Percentiles rank a stretch among this genome's conserved stretches.
phyloP scores from a whole-genome alignment of 2,888 invertebrate genomes.

The Dorcus parallelipipedus region DNA sequence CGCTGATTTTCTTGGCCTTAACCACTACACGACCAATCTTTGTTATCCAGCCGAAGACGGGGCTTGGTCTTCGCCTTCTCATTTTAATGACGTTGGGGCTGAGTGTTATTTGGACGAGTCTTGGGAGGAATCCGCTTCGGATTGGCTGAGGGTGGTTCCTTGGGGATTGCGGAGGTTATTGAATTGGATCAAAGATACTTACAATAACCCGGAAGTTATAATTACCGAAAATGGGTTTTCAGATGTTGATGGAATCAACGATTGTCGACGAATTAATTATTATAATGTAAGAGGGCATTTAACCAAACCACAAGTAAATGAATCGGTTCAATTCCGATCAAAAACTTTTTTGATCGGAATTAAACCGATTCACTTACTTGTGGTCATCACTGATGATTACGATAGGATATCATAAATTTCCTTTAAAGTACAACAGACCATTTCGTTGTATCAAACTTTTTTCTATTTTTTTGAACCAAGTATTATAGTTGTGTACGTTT shows the following conservation, averaged over 20 bases:
- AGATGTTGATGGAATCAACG: slow-evolving; percentile 36
- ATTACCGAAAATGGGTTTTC: slow-evolving; percentile 57
- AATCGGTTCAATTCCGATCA: no score
- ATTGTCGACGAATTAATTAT: slow-evolving; percentile 37
- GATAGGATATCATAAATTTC: no score
- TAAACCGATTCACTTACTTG: no score
- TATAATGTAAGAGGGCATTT: slow-evolving; percentile 16
- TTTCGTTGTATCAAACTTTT: no score
- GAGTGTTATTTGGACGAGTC: slow-evolving; percentile 43
- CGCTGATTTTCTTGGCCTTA: slow-evolving; percentile 71
- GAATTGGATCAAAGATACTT: slow-evolving; percentile 42
- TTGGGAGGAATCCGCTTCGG: slow-evolving; percentile 53
- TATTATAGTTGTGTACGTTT: background rate
- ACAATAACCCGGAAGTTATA: slow-evolving; percentile 45
- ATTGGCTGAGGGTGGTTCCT: slow-evolving; percentile 51
- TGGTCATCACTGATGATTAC: no score
- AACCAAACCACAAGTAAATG: no score
- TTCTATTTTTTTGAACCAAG: background rate
- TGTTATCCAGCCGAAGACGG: background rate
- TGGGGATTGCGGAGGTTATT: slow-evolving; percentile 57
- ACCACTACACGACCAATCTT: slow-evolving; percentile 63
- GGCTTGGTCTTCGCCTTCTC: slow-evolving; percentile 32
- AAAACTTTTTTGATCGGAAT: no score
- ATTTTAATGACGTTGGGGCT: slow-evolving; percentile 47
- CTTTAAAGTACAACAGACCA: no score